Evolutionary conservation across 2,113 vertebrate genomes (phyloP).

Genomic region (Oryzias javanicus): DNA sequence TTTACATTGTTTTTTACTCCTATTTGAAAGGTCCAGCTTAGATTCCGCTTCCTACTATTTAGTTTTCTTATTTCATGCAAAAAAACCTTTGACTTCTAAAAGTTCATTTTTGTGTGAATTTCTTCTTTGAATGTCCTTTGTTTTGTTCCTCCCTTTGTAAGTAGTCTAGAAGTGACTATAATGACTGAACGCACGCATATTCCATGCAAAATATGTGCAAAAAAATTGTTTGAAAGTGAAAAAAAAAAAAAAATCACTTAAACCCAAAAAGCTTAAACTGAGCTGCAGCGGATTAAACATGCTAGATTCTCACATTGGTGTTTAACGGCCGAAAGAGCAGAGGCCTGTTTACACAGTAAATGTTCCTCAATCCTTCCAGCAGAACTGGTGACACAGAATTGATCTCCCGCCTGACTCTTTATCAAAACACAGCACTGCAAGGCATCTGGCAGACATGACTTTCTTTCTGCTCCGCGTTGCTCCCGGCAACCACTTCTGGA

Average conservation of each 20-base stretch:
- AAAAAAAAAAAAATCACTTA: too few relatives aligned
- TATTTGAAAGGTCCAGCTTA: slow-evolving; percentile 3
- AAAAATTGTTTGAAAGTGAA: too few relatives aligned
- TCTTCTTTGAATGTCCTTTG: too few relatives aligned
- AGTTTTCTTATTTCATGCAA: too few relatives aligned
- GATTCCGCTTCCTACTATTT: slow-evolving; percentile 8
- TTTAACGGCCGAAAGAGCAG: not conserved
- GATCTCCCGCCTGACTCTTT: slow-evolving; percentile 18
- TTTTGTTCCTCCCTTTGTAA: too few relatives aligned
- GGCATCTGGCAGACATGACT: slow-evolving; percentile 5
- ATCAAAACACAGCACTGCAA: not conserved
- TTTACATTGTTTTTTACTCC: not conserved
- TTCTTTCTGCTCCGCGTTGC: slow-evolving; percentile 4
- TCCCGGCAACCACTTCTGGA: slow-evolving; percentile 15
- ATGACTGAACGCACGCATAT: not conserved
- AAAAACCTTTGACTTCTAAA: too few relatives aligned
- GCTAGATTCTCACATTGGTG: not conserved
- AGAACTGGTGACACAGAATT: slow-evolving; percentile 20
- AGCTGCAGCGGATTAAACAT: not conserved
- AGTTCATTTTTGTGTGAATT: too few relatives aligned
- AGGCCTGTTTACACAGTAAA: slow-evolving; percentile 32
- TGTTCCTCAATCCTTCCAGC: slow-evolving; percentile 3
- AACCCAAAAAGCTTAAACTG: not conserved
- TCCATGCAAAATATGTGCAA: too few relatives aligned
- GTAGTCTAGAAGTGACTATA: too few relatives aligned